Evolutionary conservation across 92 coral and sea anemone genomes (phyloP), one percentile per base, ranked within the genome.

Genomic region (Heliopora coerulea): DNA sequence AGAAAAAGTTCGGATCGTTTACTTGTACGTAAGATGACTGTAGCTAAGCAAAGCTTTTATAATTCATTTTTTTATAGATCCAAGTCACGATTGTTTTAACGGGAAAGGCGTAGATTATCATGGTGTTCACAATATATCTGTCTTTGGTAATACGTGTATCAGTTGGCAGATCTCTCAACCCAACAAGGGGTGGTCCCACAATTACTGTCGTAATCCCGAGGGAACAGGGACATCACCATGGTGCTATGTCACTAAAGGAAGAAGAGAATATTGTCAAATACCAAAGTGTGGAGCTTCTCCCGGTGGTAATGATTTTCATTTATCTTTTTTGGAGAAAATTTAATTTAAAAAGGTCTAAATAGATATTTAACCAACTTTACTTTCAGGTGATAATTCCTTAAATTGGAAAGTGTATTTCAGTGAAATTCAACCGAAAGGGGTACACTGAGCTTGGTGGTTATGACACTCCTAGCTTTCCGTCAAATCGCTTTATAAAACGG

Each of bases 151-250:
- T 27, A 85, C 83, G 21, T 93, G 98, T 59, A 76, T 75, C 24
- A 61, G 65, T 15, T 93, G 98, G 98, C 1, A 32, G 7, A 31
- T 59, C 32, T 74, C 52, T 24, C 81, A 59, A 39, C 85, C 86
- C 0, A 72, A 79, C 19, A 59, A 42, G 5, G 79, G 61, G 19
- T 46, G 80, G 59, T 64, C 65, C 0, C 90, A 83, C 31, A 93
- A 90, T 73, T 93, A 63, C 78, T 93, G 98, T 80, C 93, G 98
- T 25, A 90, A 93, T 61, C 89, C 86, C 1, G 78, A 69, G 8
- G 82, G 80, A 14, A 41, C 2, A 10, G 42, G 63, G 3, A 62
- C 67, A 9, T 73, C 89, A 8, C 98, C 98, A 8, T 93, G 96
- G 96, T 93, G 98, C 42, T 86, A 72, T 59, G 88, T 85, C 59